phyloP scores from a whole-genome alignment of 2,797 vertebrate genomes.

The Pseudochromis fuscus region DNA sequence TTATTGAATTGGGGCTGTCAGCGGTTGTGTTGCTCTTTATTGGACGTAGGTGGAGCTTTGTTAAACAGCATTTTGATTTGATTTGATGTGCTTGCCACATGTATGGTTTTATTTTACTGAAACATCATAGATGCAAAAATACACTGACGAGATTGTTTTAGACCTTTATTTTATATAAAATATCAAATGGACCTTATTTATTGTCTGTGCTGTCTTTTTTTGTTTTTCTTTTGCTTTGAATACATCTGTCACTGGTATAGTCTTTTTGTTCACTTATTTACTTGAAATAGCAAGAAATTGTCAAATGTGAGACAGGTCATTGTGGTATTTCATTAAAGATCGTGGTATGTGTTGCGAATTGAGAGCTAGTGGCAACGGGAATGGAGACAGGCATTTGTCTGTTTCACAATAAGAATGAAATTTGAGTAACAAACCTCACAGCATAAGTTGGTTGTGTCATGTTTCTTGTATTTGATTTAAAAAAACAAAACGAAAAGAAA shows the following conservation, averaged over 20 bases:
- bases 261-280: conserved; percentile 63
- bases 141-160: conserved; percentile 66
- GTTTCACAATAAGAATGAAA: conserved; percentile 36
- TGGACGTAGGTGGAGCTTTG: conserved; percentile 53
- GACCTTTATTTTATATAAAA: conserved; percentile 63
- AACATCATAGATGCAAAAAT: conserved; percentile 52
- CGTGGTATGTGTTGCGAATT: conserved; percentile 16
- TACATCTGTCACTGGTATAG: conserved; percentile 54
- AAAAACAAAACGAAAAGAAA: too few species aligned
- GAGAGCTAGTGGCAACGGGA: conserved; percentile 22
- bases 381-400: conserved; percentile 27
- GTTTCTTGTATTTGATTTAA: conserved; percentile 59
- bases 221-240: conserved; percentile 57
- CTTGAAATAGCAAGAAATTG: conserved; percentile 52
- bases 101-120: conserved; percentile 60
- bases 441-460: conserved; percentile 31
- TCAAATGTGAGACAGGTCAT: conserved; percentile 31
- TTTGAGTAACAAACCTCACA: conserved; percentile 26
- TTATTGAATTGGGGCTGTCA: conserved; percentile 44
- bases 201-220: conserved; percentile 63
- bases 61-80: conserved; percentile 56
- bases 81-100: conserved; percentile 65
- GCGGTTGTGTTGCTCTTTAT: conserved; percentile 37
- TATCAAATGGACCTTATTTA: conserved; percentile 71
- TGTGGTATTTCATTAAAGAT: conserved; percentile 41